Conservation (phyloP, 2,888 invertebrate genomes). For the Plagodis dolabraria region DNA sequence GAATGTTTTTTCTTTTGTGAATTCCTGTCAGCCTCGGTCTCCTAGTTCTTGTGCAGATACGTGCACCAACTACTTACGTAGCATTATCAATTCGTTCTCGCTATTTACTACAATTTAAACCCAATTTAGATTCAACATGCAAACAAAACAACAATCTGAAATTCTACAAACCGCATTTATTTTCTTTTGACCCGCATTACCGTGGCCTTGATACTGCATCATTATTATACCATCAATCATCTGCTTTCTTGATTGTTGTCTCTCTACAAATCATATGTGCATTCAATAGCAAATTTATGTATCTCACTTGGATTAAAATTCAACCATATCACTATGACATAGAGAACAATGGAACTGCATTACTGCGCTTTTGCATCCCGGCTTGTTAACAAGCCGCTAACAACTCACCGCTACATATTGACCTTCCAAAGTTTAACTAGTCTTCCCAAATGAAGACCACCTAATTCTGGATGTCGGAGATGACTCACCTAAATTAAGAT, state of each 20-base stretch:
- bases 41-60: neutral
- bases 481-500: conserved; percentile 75
- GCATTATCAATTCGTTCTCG: conserved; percentile 45
- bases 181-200: conserved; percentile 58
- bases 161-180: conserved; percentile 58
- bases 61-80: neutral
- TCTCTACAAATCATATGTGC: conserved; percentile 50
- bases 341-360: conserved; percentile 32
- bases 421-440: conserved; percentile 34
- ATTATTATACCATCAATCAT: conserved; percentile 67
- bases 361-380: conserved; percentile 32
- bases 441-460: conserved; percentile 42
- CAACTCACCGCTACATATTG: conserved; percentile 46
- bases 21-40: too few species aligned
- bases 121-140: conserved; percentile 45
- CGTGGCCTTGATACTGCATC: conserved; percentile 71
- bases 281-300: conserved; percentile 38
- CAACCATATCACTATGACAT: conserved; percentile 34
- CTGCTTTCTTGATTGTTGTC: conserved; percentile 54
- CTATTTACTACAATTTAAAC: conserved; percentile 42
- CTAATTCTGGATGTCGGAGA: conserved; percentile 51
- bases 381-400: conserved; percentile 43
- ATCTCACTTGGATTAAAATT: conserved; percentile 31
- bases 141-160: conserved; percentile 49
- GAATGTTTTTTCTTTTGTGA: too few species aligned